phyloP scores from a whole-genome alignment of 2,888 invertebrate species.

The Scaptomyza polygonia region DNA sequence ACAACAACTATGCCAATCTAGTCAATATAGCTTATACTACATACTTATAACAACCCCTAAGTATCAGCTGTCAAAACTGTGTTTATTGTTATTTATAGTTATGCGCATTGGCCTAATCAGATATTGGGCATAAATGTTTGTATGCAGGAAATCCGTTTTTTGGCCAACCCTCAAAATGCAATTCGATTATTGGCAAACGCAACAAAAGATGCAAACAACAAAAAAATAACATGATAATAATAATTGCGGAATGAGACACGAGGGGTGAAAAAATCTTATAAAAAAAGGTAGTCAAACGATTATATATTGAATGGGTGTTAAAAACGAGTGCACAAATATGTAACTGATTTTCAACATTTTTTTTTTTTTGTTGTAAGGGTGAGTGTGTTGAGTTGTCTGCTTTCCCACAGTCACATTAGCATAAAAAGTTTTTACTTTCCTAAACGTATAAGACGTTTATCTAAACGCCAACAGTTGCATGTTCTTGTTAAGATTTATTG shows the following conservation, averaged over 20 bases:
- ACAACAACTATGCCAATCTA: conserved; percentile 42
- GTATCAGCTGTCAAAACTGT: conserved; percentile 44
- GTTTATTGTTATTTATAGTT: conserved; percentile 65
- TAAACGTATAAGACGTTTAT: conserved; percentile 54
- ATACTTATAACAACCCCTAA: conserved; percentile 50
- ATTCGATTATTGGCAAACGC: conserved; percentile 54
- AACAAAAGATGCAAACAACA: conserved; percentile 32
- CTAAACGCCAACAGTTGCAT: conserved; percentile 35
- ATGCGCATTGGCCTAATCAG: conserved; percentile 60
- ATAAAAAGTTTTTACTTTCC: conserved; percentile 40
- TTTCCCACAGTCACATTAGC: conserved; percentile 32
- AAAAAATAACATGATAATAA: conserved; percentile 35
- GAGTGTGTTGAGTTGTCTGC: conserved; percentile 9
- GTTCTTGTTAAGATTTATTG: conserved; percentile 54
- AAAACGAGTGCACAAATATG: conserved; percentile 10
- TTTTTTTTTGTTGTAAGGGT: conserved; percentile 37
- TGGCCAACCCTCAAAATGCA: conserved; percentile 58
- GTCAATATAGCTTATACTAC: not conserved
- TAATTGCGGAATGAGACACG: conserved; percentile 26
- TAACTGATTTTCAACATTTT: conserved; percentile 36
- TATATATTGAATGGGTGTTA: conserved; percentile 17
- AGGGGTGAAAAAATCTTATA: conserved; percentile 17
- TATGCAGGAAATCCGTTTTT: conserved; percentile 69
- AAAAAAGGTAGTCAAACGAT: conserved; percentile 49
- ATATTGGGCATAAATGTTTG: conserved; percentile 57